phyloP scores from a whole-genome alignment of 2,888 invertebrate genomes.

The Tenthredo mesomela region DNA sequence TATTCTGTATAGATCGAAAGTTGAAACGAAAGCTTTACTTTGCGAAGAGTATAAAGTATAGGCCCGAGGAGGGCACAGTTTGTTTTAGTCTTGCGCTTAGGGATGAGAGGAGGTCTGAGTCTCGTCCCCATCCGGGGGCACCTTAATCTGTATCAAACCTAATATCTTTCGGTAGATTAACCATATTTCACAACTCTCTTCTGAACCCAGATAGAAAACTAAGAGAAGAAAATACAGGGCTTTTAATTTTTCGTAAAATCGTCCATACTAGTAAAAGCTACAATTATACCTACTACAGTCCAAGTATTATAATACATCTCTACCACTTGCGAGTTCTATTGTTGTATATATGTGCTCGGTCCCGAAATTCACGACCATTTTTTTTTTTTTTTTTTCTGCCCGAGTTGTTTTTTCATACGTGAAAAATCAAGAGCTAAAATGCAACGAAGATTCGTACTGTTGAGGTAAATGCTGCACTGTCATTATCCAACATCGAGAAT shows the following conservation, averaged over 20 bases:
- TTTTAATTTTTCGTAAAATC: not conserved
- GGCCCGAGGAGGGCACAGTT: not conserved
- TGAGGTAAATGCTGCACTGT: not conserved
- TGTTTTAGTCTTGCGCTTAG: conserved; percentile 31
- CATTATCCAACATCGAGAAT: not conserved
- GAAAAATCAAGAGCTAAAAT: not conserved
- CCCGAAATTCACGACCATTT: not conserved
- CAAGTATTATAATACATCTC: not conserved
- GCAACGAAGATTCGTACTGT: not conserved
- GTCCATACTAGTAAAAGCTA: not conserved
- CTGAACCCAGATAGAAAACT: conserved; percentile 53
- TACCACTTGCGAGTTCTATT: not conserved
- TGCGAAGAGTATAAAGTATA: conserved; percentile 15
- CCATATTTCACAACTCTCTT: conserved; percentile 62
- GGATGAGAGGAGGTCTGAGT: conserved; percentile 57
- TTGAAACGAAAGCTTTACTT: conserved; percentile 11
- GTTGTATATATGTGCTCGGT: not conserved
- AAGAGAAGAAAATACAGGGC: not conserved
- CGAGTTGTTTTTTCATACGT: not conserved
- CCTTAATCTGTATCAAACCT: conserved; percentile 65
- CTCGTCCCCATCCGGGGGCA: conserved; percentile 51
- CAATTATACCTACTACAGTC: not conserved
- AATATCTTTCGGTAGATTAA: conserved; percentile 69
- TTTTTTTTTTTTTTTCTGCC: not conserved
- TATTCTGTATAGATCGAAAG: not conserved